A percentile compares a stretch with the other conserved stretches of the same genome.
These are phyloP conservation scores for Oreochromis grahami DNA, from an alignment of 2,797 vertebrate species.

Conservation along the genomic window DNA sequence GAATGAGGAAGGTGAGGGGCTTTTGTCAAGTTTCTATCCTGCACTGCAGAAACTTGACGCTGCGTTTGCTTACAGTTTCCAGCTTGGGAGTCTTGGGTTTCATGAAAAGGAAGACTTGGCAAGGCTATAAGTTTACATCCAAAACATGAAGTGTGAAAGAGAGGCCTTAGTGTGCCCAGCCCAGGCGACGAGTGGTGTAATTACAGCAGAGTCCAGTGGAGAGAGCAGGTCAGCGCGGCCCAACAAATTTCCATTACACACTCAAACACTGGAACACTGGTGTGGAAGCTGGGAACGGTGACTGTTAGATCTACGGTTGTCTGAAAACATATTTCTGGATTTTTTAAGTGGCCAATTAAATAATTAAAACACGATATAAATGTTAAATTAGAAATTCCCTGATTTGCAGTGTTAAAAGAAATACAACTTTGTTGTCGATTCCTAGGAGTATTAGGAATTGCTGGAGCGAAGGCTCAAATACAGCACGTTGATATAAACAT, in stretches of 20 bases:
- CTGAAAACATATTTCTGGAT: background rate
- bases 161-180: conserved; percentile 74
- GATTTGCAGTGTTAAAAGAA: background rate
- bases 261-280: background rate
- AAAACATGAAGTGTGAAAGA: conserved; percentile 78
- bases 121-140: conserved; percentile 86
- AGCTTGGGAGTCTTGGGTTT: conserved; percentile 78
- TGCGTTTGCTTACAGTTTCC: conserved; percentile 77
- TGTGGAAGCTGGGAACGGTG: background rate
- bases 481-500: background rate
- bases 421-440: fast-evolving
- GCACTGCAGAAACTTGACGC: conserved; percentile 56
- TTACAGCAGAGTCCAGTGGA: conserved; percentile 84
- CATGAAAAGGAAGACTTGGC: conserved; percentile 77
- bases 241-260: conserved; percentile 75
- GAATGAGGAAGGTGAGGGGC: background rate
- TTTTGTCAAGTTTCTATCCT: background rate
- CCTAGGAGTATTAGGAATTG: background rate
- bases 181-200: conserved; percentile 84
- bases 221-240: conserved; percentile 83
- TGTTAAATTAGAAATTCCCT: background rate
- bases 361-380: background rate
- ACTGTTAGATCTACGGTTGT: background rate
- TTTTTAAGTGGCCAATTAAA: background rate
- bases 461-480: background rate